These are phyloP conservation scores for Eriocheir sinensis DNA, from an alignment of 1,140 invertebrate species.

Conservation along the genomic window DNA sequence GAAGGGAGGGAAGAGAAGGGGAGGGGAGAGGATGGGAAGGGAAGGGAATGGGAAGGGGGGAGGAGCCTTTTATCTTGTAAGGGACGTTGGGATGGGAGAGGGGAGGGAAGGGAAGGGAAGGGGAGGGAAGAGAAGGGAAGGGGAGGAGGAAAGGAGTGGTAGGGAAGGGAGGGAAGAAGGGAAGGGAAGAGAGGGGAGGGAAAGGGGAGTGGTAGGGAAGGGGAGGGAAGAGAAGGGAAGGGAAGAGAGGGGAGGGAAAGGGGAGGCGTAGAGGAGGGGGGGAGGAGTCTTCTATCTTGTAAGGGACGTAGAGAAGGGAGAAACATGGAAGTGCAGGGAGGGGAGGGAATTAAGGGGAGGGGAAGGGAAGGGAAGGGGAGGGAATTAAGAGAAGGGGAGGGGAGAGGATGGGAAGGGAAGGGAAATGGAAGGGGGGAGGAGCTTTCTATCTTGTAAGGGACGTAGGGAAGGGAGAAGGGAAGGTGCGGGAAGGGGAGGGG, in stretches of 20 bases:
- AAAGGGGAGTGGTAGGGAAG: background rate
- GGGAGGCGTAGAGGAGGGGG: background rate
- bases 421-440: background rate
- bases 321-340: background rate
- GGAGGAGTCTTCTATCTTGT: background rate
- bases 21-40: background rate
- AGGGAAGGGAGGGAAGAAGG: background rate
- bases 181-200: background rate
- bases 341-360: background rate
- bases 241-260: background rate
- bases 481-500: no score
- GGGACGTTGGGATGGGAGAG: background rate
- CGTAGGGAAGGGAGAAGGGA: background rate
- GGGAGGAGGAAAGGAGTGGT: background rate
- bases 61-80: background rate
- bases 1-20: background rate
- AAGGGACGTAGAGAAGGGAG: background rate
- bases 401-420: background rate
- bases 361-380: background rate
- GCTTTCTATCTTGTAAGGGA: background rate
- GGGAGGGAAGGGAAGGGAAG: constrained; percentile 2
- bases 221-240: background rate
- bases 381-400: background rate
- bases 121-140: background rate
- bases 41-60: background rate